Conservation (phyloP, 1,140 invertebrate genomes). For the Eriosoma lanigerum region DNA sequence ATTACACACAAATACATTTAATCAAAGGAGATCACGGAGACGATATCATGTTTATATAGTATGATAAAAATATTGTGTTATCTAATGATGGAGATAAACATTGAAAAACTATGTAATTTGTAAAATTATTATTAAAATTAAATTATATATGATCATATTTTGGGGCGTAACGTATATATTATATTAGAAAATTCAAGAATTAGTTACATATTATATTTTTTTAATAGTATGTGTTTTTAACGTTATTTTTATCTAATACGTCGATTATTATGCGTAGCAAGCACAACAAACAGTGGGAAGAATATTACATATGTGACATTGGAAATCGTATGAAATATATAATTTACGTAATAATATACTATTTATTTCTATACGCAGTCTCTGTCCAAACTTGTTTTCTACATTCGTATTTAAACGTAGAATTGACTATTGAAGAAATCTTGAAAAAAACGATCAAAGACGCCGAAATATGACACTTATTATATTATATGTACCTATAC, state of each 20-base stretch:
- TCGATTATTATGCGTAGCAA: neutral
- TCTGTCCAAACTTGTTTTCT: neutral
- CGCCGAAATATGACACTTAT: conserved; percentile 29
- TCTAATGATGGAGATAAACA: too few relatives aligned
- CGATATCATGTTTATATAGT: too few relatives aligned
- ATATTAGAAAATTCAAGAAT: too few relatives aligned
- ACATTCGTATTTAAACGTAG: neutral
- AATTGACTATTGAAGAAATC: neutral
- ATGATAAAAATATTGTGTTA: too few relatives aligned
- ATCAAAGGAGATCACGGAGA: neutral
- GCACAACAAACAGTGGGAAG: too few relatives aligned
- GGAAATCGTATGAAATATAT: conserved; percentile 4
- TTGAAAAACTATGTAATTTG: too few relatives aligned
- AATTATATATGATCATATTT: too few relatives aligned
- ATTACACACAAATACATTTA: neutral
- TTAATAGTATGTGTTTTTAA: neutral
- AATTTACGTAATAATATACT: neutral
- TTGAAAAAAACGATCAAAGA: neutral
- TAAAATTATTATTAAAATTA: too few relatives aligned
- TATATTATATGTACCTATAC: neutral
- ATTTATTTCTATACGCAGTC: neutral
- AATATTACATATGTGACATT: neutral
- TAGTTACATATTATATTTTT: neutral
- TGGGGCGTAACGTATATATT: too few relatives aligned
- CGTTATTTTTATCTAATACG: neutral